phyloP scores from a whole-genome alignment of 2,797 vertebrate genomes.

The Ptychobarbus kaznakovi region DNA sequence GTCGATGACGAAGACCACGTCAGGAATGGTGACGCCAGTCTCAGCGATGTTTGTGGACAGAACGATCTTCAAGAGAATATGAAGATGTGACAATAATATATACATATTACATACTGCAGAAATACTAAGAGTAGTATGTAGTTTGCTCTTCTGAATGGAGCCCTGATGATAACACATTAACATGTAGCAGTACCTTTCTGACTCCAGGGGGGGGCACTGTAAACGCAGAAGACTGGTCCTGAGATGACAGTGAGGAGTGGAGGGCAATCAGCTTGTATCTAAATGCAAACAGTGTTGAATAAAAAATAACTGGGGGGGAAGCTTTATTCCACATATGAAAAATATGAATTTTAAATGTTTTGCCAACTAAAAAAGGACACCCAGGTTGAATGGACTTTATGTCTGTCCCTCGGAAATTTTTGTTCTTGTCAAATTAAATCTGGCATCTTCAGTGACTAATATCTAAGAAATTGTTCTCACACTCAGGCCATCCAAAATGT shows the following conservation, averaged over 20 bases:
- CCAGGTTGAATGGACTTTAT: not conserved
- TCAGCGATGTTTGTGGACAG: conserved; percentile 99
- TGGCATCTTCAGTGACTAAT: not conserved
- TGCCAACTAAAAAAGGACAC: no score
- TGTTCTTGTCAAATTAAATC: not conserved
- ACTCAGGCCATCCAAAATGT: not conserved
- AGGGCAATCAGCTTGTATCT: conserved; percentile 91
- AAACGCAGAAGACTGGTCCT: conserved; percentile 94
- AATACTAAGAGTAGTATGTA: not conserved
- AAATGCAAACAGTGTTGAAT: not conserved
- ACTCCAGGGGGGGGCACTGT: conserved; percentile 87
- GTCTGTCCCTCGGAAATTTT: not conserved
- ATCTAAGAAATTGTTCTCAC: not conserved
- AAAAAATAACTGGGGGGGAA: not conserved
- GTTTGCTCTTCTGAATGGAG: not conserved
- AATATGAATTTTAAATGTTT: not conserved
- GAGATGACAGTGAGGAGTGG: conserved; percentile 94
- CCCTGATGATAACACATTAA: not conserved
- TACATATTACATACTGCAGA: not conserved
- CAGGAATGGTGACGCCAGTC: conserved; percentile 97
- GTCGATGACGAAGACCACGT: conserved; percentile 97
- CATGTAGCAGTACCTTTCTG: conserved; percentile 85
- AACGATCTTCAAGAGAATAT: conserved; percentile 85
- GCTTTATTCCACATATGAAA: not conserved
- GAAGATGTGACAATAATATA: not conserved